Evolutionary conservation across 1,140 invertebrate genomes (phyloP).

Genomic region (Grapholita molesta): DNA sequence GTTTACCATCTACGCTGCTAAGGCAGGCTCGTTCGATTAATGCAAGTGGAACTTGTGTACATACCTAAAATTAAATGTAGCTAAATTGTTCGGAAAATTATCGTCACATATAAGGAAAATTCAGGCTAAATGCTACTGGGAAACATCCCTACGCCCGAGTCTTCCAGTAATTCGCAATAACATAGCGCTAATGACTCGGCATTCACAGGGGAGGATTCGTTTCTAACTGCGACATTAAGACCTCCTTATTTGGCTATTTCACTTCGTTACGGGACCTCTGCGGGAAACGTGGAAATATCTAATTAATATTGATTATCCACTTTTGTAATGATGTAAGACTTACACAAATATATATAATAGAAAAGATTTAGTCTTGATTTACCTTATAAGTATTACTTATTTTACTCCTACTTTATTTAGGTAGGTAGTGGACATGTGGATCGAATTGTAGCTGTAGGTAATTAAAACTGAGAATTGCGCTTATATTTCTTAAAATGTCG

Average conservation of each 20-base stretch:
- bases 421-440: no score
- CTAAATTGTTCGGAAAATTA: slow-evolving; percentile 39
- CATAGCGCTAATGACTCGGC: slow-evolving; percentile 67
- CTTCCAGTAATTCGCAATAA: slow-evolving; percentile 65
- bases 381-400: no score
- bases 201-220: slow-evolving; percentile 68
- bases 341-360: no score
- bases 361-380: no score
- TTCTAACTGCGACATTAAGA: slow-evolving; percentile 71
- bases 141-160: slow-evolving; percentile 28
- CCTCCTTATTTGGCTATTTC: slow-evolving; percentile 73
- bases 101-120: slow-evolving; percentile 47
- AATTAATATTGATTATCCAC: slow-evolving; percentile 26
- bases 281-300: slow-evolving; percentile 38
- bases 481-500: no score
- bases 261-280: slow-evolving; percentile 62
- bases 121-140: slow-evolving; percentile 53
- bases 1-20: neutral
- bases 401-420: no score
- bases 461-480: no score
- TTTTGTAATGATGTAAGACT: neutral
- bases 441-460: no score
- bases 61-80: slow-evolving; percentile 36
- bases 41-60: slow-evolving; percentile 31
- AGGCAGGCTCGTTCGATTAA: slow-evolving; percentile 20